phyloP scores from a whole-genome alignment of 2,888 invertebrate genomes.

The Stenolophus ochropezus region DNA sequence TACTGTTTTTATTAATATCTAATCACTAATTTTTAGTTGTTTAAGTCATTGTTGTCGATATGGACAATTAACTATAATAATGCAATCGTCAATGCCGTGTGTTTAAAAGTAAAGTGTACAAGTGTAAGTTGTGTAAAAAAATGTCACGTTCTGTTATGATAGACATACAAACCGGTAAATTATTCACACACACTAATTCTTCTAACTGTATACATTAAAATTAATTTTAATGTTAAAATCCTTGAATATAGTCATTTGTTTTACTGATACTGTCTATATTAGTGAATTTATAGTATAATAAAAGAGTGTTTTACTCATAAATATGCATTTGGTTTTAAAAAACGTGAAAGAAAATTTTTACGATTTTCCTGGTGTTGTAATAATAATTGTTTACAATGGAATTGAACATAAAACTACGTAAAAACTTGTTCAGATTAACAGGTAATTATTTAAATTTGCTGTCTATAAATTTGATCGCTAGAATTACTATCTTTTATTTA shows the following conservation, averaged over 20 bases:
- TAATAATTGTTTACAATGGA: background rate
- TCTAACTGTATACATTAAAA: background rate
- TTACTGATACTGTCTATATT: background rate
- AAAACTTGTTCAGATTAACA: background rate
- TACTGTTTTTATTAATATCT: background rate
- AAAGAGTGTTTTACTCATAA: background rate
- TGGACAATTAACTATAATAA: slow-evolving; percentile 20
- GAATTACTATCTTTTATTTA: background rate
- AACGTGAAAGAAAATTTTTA: background rate
- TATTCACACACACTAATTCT: background rate
- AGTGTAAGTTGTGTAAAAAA: background rate
- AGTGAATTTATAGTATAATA: background rate
- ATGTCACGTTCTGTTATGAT: background rate
- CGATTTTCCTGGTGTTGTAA: background rate
- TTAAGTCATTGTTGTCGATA: background rate
- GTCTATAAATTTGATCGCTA: background rate
- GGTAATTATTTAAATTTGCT: background rate
- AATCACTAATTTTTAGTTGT: slow-evolving; percentile 10
- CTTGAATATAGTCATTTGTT: background rate
- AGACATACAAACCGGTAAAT: background rate
- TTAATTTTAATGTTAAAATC: background rate
- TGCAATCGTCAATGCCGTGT: slow-evolving; percentile 13
- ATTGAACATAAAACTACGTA: background rate
- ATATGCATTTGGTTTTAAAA: too few species aligned
- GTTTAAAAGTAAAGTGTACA: background rate